These are phyloP conservation scores for Agriopis leucophaearia DNA, from an alignment of 2,888 invertebrate genomes.

Conservation along the genomic window DNA sequence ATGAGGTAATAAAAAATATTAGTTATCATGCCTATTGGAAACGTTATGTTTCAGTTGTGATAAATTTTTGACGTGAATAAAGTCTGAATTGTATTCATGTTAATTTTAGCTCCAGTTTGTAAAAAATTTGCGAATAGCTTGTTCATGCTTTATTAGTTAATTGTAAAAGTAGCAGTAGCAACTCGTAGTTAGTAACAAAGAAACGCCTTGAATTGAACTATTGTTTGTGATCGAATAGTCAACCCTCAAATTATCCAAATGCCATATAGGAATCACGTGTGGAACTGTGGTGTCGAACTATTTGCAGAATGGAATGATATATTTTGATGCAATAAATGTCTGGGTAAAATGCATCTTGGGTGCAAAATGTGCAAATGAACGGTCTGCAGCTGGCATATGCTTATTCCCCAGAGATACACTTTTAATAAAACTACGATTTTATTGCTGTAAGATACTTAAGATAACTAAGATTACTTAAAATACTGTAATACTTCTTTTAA, in stretches of 20 bases:
- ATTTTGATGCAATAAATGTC: constrained; percentile 26
- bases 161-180: not conserved
- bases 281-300: constrained; percentile 8
- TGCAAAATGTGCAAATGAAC: constrained; percentile 8
- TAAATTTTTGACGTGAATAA: not conserved
- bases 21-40: too few relatives aligned
- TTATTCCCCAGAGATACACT: too few relatives aligned
- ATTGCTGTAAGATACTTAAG: too few relatives aligned
- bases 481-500: too few relatives aligned
- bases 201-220: constrained; percentile 7
- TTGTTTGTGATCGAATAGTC: constrained; percentile 5
- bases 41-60: not conserved
- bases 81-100: not conserved
- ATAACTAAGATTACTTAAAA: too few relatives aligned
- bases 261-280: constrained; percentile 16
- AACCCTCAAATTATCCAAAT: constrained; percentile 8
- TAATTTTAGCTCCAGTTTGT: not conserved
- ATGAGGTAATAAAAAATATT: too few relatives aligned
- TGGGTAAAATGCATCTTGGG: constrained; percentile 12
- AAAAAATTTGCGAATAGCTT: not conserved
- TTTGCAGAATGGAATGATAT: constrained; percentile 23
- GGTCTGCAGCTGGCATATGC: not conserved
- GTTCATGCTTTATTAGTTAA: not conserved
- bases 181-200: constrained; percentile 1
- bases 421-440: too few relatives aligned